These are phyloP conservation scores for Aporrectodea caliginosa DNA, from an alignment of 1,140 invertebrate genomes.

Conservation along the genomic window DNA sequence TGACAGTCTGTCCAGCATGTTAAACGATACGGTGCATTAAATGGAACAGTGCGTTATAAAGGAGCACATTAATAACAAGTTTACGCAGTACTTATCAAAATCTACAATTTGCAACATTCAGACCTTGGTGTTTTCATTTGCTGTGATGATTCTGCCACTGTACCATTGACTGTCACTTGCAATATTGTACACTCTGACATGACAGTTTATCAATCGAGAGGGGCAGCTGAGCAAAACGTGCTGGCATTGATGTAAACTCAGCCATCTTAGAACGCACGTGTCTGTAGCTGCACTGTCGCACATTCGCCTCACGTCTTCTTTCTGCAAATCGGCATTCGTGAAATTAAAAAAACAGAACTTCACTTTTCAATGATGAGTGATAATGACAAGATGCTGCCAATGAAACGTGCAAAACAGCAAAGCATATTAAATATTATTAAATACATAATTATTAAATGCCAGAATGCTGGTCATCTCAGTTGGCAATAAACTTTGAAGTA, in stretches of 20 bases:
- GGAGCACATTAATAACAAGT: too few species aligned
- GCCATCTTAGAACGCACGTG: background rate
- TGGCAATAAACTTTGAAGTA: too few species aligned
- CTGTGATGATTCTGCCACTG: background rate
- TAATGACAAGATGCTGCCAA: too few species aligned
- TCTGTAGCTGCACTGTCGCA: too few species aligned
- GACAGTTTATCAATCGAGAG: background rate
- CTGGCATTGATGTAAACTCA: background rate
- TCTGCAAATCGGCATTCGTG: too few species aligned
- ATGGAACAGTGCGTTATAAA: background rate
- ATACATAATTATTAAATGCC: too few species aligned
- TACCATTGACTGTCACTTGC: background rate
- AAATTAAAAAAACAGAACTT: background rate
- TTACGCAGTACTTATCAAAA: too few species aligned
- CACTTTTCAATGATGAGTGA: too few species aligned
- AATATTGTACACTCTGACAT: background rate
- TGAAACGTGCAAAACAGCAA: too few species aligned
- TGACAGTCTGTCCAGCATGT: background rate
- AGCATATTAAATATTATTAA: too few species aligned
- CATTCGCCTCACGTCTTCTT: too few species aligned
- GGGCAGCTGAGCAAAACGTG: background rate
- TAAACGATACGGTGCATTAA: background rate
- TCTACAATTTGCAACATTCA: background rate
- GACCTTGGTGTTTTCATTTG: background rate
- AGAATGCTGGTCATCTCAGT: too few species aligned